Percentiles rank a stretch among this genome's conserved stretches.
Evolutionary conservation across 2,888 invertebrate species (phyloP).

Genomic region (Sinelater perroti): DNA sequence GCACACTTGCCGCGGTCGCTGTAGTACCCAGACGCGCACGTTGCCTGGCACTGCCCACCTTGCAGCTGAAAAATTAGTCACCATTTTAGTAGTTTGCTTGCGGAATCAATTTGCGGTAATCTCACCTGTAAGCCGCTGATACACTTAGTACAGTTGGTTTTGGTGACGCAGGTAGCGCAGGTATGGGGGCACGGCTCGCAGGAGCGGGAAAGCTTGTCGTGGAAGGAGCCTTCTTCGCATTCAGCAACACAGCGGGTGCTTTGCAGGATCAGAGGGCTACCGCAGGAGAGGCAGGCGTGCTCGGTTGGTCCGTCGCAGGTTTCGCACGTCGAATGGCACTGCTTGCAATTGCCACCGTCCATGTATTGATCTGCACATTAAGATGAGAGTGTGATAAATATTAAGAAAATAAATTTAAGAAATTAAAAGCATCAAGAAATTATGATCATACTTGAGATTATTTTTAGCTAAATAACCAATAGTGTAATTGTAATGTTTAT

Average conservation of each 20-base stretch:
- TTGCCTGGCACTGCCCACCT: constrained; percentile 82
- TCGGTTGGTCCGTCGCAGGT: constrained; percentile 83
- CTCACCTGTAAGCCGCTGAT: constrained; percentile 72
- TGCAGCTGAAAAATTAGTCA: constrained; percentile 64
- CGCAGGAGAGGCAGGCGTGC: constrained; percentile 77
- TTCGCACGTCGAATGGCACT: constrained; percentile 82
- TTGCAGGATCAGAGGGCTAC: constrained; percentile 76
- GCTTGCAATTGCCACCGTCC: constrained; percentile 74
- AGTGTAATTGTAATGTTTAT: no score
- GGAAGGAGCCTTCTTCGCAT: constrained; percentile 77
- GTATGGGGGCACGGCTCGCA: constrained; percentile 84
- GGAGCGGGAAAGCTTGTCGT: constrained; percentile 69
- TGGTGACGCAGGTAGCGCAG: constrained; percentile 79
- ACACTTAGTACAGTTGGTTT: constrained; percentile 83
- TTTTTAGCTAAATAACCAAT: no score
- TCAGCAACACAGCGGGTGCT: constrained; percentile 77
- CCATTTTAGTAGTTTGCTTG: neutral
- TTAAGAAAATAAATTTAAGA: no score
- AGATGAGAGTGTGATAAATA: no score
- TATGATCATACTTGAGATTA: no score
- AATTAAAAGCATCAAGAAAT: no score
- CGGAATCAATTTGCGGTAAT: neutral
- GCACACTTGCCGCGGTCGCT: constrained; percentile 85
- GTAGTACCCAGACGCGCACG: constrained; percentile 84
- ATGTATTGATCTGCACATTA: constrained; percentile 82